phyloP scores from a whole-genome alignment of 2,888 invertebrate genomes.

The Drosophila siamana region DNA sequence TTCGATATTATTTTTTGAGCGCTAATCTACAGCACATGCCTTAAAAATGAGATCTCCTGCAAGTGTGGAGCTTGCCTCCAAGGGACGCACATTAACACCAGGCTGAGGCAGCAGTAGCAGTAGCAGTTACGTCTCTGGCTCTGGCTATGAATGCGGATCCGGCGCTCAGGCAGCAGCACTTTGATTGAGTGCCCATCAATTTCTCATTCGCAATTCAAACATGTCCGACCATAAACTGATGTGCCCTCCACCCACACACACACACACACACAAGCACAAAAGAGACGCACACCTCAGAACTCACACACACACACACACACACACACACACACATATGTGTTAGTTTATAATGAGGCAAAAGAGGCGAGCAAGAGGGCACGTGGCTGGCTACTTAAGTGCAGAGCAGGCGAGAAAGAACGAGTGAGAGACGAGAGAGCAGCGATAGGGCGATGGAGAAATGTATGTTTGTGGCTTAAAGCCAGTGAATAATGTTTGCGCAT shows the following conservation, averaged over 20 bases:
- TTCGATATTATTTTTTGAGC: conserved; percentile 21
- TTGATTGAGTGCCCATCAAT: conserved; percentile 81
- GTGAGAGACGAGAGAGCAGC: not conserved
- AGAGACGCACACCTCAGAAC: conserved; percentile 7
- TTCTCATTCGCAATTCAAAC: conserved; percentile 80
- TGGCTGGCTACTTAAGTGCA: conserved; percentile 20
- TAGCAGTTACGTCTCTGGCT: not conserved
- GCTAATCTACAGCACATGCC: conserved; percentile 56
- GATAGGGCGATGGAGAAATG: conserved; percentile 19
- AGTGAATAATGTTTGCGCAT: conserved; percentile 80
- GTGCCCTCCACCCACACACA: conserved; percentile 25
- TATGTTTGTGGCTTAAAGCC: conserved; percentile 62
- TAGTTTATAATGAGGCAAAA: conserved; percentile 58
- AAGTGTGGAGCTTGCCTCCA: conserved; percentile 2
- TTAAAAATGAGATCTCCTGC: conserved; percentile 28
- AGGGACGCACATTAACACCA: conserved; percentile 67
- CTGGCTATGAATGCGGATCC: not conserved
- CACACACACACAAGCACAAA: conserved; percentile 5
- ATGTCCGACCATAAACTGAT: conserved; percentile 73
- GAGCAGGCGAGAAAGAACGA: conserved; percentile 4
- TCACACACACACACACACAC: conserved; percentile 12
- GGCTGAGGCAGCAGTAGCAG: not conserved
- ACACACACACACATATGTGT: conserved; percentile 21
- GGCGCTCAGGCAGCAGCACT: conserved; percentile 54
- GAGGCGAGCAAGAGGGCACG: conserved; percentile 6